Conservation (phyloP, 1,140 invertebrate genomes). For the Monomorium pharaonis region DNA sequence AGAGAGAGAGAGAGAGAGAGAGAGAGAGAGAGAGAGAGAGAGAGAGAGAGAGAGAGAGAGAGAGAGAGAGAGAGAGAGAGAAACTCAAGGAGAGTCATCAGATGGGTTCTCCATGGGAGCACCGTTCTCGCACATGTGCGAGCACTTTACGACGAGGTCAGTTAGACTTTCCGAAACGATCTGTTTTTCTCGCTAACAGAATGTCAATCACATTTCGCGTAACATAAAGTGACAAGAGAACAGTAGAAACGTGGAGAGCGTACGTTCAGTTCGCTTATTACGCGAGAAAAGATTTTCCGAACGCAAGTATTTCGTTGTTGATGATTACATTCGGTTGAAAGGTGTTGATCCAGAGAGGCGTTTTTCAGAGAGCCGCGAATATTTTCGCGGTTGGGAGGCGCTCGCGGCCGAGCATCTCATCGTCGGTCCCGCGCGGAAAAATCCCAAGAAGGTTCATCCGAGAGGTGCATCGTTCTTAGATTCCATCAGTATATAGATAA, state of each 20-base stretch:
- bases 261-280: neutral
- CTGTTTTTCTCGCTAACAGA: neutral
- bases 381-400: neutral
- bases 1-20: constrained; percentile 46
- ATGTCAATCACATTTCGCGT: neutral
- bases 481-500: constrained; percentile 74
- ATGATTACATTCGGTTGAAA: neutral
- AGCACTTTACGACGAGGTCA: neutral
- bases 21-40: constrained; percentile 46
- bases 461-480: constrained; percentile 66
- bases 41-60: constrained; percentile 46
- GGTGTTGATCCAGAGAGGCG: neutral
- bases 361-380: constrained; percentile 15
- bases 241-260: neutral
- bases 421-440: neutral
- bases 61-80: constrained; percentile 44
- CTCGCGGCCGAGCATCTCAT: constrained; percentile 16
- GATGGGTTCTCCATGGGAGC: constrained; percentile 8
- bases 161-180: constrained; percentile 4
- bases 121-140: neutral
- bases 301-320: neutral
- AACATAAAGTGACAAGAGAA: neutral
- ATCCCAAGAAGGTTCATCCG: constrained; percentile 40
- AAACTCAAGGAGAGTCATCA: constrained; percentile 55
- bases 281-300: neutral